A percentile compares a stretch with the other conserved stretches of the same genome.
These are phyloP conservation scores for Eurypyga helias DNA, from an alignment of 2,113 vertebrate species.

Conservation along the genomic window DNA sequence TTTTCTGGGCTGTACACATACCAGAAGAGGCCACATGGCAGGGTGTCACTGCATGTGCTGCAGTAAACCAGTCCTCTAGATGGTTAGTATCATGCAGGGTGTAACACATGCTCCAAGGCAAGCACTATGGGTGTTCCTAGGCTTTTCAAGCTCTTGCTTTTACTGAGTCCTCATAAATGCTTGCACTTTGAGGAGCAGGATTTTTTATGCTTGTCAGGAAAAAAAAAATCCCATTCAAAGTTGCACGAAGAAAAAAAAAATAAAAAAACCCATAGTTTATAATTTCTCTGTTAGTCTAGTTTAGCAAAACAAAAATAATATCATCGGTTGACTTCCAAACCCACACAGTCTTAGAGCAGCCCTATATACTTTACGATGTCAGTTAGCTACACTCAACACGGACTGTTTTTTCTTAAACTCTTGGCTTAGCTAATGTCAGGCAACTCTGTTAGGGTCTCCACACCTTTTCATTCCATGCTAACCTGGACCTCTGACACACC, in stretches of 20 bases:
- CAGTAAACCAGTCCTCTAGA: background rate
- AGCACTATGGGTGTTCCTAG: constrained; percentile 11
- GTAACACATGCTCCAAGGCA: constrained; percentile 52
- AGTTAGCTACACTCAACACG: background rate
- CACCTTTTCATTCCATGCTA: background rate
- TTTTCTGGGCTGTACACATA: constrained; percentile 54
- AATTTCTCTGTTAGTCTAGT: background rate
- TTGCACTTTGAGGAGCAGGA: background rate
- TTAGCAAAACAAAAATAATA: background rate
- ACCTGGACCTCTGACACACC: rapidly evolving
- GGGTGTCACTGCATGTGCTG: background rate
- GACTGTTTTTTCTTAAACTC: background rate
- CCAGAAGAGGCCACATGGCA: constrained; percentile 39
- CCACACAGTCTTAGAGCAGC: background rate
- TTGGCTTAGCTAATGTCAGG: background rate
- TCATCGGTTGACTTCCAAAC: background rate
- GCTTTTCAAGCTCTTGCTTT: background rate
- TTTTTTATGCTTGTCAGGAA: background rate
- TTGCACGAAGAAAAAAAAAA: background rate
- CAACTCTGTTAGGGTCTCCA: background rate
- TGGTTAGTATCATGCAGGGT: constrained; percentile 21
- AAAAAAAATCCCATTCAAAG: background rate
- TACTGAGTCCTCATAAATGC: background rate
- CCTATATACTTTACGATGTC: background rate
- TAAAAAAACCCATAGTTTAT: background rate